Conservation (phyloP, 2,888 invertebrate genomes). For the Entomobrya multifasciata region DNA sequence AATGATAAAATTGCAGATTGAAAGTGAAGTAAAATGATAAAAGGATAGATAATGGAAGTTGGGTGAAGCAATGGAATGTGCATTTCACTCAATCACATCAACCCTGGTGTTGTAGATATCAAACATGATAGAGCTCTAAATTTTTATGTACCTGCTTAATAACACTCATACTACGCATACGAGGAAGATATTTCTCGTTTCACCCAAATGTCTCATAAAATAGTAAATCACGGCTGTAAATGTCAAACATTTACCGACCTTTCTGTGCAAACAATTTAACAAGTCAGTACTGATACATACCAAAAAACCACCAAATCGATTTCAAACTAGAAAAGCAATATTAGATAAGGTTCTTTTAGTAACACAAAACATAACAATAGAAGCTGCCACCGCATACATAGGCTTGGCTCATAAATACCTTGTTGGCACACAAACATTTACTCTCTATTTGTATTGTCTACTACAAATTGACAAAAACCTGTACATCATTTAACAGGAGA, state of each 20-base stretch:
- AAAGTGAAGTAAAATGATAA: background rate
- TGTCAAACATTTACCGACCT: conserved; percentile 55
- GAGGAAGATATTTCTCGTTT: background rate
- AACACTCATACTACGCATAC: background rate
- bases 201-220: conserved; percentile 63
- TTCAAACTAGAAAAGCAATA: conserved; percentile 43
- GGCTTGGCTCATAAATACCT: conserved; percentile 8
- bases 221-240: conserved; percentile 68
- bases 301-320: background rate
- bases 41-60: no score
- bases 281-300: no score
- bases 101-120: no score
- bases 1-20: background rate
- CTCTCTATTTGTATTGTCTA: background rate
- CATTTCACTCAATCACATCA: no score
- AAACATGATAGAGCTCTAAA: no score
- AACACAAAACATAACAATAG: background rate
- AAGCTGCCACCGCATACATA: background rate
- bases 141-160: background rate
- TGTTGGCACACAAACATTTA: background rate
- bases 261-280: conserved; percentile 48
- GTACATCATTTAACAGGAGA: no score
- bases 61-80: no score
- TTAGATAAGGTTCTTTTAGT: background rate
- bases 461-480: background rate